Conservation (phyloP, 2,797 vertebrate genomes). For the Pteropus rufus region DNA sequence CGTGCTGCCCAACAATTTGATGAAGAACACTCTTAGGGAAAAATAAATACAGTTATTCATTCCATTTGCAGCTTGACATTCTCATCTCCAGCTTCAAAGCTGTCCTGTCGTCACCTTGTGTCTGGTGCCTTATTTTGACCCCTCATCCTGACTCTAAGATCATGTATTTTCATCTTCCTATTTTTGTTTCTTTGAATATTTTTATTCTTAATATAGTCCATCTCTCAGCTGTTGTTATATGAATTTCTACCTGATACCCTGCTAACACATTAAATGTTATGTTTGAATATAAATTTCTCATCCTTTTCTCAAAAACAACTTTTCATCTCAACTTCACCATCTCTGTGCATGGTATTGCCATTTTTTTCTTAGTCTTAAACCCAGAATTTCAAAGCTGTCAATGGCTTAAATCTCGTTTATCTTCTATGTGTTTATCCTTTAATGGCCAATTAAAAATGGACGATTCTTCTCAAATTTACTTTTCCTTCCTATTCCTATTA, state of each 20-base stretch:
- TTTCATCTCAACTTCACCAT: background rate
- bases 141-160: background rate
- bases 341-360: background rate
- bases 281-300: background rate
- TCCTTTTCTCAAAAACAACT: background rate
- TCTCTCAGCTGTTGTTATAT: background rate
- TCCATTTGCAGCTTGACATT: background rate
- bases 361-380: background rate
- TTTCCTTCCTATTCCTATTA: background rate
- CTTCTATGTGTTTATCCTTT: background rate
- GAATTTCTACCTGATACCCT: background rate
- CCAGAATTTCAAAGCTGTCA: background rate
- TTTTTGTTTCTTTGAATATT: background rate
- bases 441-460: background rate
- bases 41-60: constrained; percentile 2
- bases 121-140: background rate
- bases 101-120: background rate
- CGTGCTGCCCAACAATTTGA: constrained; percentile 16
- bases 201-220: background rate
- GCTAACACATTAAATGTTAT: background rate
- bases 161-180: background rate
- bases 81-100: background rate
- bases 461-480: background rate
- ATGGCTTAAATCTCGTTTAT: background rate
- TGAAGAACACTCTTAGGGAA: constrained; percentile 6